Percentiles rank a stretch among this genome's conserved stretches.
Conservation (phyloP, 2,888 invertebrate species). For the Melangyna quadrimaculata region DNA sequence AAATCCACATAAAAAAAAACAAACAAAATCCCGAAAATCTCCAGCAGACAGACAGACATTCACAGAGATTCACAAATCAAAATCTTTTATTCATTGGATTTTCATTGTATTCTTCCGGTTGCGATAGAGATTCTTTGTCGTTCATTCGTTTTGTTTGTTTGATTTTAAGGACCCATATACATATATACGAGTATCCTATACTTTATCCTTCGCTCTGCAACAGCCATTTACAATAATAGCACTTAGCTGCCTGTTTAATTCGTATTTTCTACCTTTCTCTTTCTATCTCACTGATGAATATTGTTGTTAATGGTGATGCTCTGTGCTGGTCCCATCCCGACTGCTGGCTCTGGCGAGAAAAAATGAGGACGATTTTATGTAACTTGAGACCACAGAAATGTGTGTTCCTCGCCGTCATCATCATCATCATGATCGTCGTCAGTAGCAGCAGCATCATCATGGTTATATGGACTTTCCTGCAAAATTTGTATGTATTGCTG, state of each 20-base stretch:
- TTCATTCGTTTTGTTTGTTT: neutral
- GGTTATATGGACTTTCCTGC: neutral
- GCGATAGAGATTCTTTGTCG: conserved; percentile 42
- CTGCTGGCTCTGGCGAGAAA: conserved; percentile 40
- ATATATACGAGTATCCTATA: neutral
- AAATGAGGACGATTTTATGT: conserved; percentile 65
- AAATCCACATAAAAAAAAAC: neutral
- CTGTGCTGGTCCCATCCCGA: conserved; percentile 11
- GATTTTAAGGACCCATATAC: neutral
- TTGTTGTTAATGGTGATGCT: neutral
- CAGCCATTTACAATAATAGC: conserved; percentile 4
- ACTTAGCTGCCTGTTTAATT: conserved; percentile 14
- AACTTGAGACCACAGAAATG: conserved; percentile 72
- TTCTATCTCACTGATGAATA: neutral
- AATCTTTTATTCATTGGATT: conserved; percentile 51
- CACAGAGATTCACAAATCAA: conserved; percentile 15
- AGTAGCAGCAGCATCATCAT: neutral
- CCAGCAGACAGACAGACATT: neutral
- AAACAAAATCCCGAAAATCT: neutral
- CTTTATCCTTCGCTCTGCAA: neutral
- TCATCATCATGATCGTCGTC: conserved; percentile 47
- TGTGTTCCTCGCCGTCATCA: conserved; percentile 68
- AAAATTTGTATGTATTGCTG: neutral
- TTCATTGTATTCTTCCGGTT: conserved; percentile 56
- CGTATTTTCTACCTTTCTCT: neutral